phyloP scores from a whole-genome alignment of 2,113 vertebrate genomes.

The Labeo rohita region DNA sequence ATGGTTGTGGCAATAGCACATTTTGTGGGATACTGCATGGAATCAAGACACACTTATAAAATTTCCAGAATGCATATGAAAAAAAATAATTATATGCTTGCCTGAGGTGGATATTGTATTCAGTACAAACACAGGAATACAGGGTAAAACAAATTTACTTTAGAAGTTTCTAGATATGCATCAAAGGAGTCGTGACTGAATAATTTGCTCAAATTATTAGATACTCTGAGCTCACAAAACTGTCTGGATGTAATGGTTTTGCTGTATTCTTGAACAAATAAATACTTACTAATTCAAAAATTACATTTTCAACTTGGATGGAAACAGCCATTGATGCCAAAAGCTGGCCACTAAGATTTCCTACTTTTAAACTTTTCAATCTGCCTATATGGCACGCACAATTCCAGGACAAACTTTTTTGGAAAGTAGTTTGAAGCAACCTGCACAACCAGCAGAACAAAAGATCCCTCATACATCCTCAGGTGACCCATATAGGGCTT shows the following conservation, averaged over 20 bases:
- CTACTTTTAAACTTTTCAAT: background rate
- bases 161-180: background rate
- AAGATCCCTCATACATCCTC: background rate
- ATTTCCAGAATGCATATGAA: background rate
- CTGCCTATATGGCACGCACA: background rate
- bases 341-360: background rate
- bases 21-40: background rate
- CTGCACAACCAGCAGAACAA: background rate
- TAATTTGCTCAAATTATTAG: background rate
- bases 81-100: background rate
- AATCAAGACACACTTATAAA: background rate
- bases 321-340: background rate
- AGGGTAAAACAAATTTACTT: background rate
- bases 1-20: background rate
- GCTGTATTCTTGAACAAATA: background rate
- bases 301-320: background rate
- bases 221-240: background rate
- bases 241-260: background rate
- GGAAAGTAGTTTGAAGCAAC: constrained; percentile 12
- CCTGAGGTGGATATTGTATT: background rate
- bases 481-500: constrained; percentile 38
- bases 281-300: background rate
- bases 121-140: background rate
- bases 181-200: background rate
- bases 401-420: constrained; percentile 21